A percentile compares a stretch with the other conserved stretches of the same genome.
Evolutionary conservation across 2,888 invertebrate species (phyloP).

Genomic region (Ectropis crepuscularia): DNA sequence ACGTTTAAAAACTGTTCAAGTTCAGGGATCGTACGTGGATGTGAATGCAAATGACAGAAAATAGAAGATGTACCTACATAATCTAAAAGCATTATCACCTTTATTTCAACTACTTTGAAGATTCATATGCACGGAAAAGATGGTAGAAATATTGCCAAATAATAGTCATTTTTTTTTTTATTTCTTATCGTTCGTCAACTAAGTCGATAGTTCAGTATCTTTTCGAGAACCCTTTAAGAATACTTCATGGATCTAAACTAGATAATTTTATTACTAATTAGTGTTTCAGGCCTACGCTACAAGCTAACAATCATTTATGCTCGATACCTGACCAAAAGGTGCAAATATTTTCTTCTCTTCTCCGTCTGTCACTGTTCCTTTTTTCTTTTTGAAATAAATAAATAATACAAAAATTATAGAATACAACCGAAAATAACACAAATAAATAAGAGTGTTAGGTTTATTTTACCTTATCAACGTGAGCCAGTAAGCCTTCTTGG

Average conservation of each 20-base stretch:
- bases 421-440: conserved; percentile 27
- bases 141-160: not conserved
- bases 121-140: not conserved
- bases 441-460: not conserved
- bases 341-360: conserved; percentile 91
- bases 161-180: not conserved
- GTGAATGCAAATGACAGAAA: conserved; percentile 1
- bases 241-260: no score
- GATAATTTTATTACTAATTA: conserved; percentile 3
- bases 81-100: conserved; percentile 1
- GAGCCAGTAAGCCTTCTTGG: conserved; percentile 94
- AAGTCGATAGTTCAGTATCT: not conserved
- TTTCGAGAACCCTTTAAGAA: no score
- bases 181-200: not conserved
- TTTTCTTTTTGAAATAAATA: conserved; percentile 72
- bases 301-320: conserved; percentile 37
- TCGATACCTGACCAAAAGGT: conserved; percentile 91
- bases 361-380: conserved; percentile 92
- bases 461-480: conserved; percentile 92
- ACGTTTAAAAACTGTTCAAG: not conserved
- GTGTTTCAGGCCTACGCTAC: conserved; percentile 33
- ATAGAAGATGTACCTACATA: not conserved
- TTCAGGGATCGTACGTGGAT: not conserved
- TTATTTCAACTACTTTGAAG: not conserved
- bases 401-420: conserved; percentile 41